A percentile compares a stretch with the other conserved stretches of the same genome.
Evolutionary conservation across 2,888 invertebrate genomes (phyloP).

Genomic region (Eurytoma californica): DNA sequence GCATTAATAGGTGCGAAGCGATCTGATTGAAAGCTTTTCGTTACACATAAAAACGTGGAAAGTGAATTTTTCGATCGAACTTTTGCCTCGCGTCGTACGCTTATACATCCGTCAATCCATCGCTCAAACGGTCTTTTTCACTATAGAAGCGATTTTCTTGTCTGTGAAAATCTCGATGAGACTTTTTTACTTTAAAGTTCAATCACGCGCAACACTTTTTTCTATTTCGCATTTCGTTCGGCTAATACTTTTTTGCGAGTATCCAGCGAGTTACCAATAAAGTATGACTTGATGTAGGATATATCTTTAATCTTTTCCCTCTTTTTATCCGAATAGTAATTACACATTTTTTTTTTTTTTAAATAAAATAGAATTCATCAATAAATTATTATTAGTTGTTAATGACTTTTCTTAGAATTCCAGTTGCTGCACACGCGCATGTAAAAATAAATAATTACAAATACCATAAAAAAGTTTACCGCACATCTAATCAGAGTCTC

Average conservation of each 20-base stretch:
- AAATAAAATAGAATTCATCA: neutral
- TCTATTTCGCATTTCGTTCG: slow-evolving; percentile 12
- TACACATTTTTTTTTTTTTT: too few relatives aligned
- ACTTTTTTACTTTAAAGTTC: slow-evolving; percentile 39
- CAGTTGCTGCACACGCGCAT: too few relatives aligned
- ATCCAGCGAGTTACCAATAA: neutral
- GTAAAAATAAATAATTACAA: too few relatives aligned
- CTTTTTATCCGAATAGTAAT: neutral
- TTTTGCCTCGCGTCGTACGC: slow-evolving; percentile 40
- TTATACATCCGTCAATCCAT: slow-evolving; percentile 55
- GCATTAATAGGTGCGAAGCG: slow-evolving; percentile 28
- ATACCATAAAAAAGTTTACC: too few relatives aligned
- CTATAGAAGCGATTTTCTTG: slow-evolving; percentile 51
- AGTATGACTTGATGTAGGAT: neutral
- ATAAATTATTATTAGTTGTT: too few relatives aligned
- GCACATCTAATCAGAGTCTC: too few relatives aligned
- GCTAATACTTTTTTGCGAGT: slow-evolving; percentile 40
- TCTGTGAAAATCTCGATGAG: slow-evolving; percentile 46
- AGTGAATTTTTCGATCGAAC: slow-evolving; percentile 51
- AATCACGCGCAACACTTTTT: slow-evolving; percentile 39
- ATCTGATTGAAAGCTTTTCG: slow-evolving; percentile 51
- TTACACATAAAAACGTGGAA: slow-evolving; percentile 41
- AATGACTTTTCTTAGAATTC: too few relatives aligned
- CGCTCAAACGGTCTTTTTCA: slow-evolving; percentile 51
- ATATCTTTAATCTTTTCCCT: neutral